Base-by-base conservation (phyloP, 2,888 invertebrate species). In the Callosobruchus maculatus region DNA sequence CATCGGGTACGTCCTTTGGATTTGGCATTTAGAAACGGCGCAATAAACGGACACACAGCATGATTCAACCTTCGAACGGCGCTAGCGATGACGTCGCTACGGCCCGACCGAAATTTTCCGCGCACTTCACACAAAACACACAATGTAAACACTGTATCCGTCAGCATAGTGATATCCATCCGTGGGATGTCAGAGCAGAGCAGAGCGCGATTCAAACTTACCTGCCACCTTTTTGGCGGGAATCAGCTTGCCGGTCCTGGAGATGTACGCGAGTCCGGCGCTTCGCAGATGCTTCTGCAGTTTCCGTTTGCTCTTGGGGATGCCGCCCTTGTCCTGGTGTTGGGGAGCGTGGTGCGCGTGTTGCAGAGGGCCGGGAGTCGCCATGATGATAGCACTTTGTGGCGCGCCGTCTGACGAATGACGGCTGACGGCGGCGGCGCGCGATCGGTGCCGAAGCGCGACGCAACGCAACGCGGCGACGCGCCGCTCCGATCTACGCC, bases 151-250 rank as follows among this genome's bases (percentile, higher is more conserved):
- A 84, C 77, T 76, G 75, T 72, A 72, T 26, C 49, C 49, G 9
- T n/a, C n/a, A n/a, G n/a, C n/a, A n/a, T n/a, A 5, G 49, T 49
- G 18, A 49, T 49, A 49, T 49, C 49, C 49, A 18, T 13, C 9
- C 13, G 49, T 49, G 49, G n/a, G n/a, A n/a, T n/a, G n/a, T n/a
- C 49, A 13, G 49, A 7, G 49, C 4, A 5, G 49, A 49, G 4
- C 9, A 49, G 9, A 49, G 49, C 68, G 21, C 70, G 73, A 78
- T 74, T 77, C 22, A 21, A 22, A 84, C 87, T 80, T 83, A 88
- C 88, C 88, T 87, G 88, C 86, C 74, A 88, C 88, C 83, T 84
- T 86, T 83, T 88, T 88, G 30, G 88, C 88, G 72, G 88, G 88
- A 79, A 88, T 87, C 76, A 88, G 82, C 83, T 88, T 88, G 75